Percentiles rank a stretch among this genome's conserved stretches.
phyloP scores from a whole-genome alignment of 2,888 invertebrate genomes.

The Cecidostiba fungosa region DNA sequence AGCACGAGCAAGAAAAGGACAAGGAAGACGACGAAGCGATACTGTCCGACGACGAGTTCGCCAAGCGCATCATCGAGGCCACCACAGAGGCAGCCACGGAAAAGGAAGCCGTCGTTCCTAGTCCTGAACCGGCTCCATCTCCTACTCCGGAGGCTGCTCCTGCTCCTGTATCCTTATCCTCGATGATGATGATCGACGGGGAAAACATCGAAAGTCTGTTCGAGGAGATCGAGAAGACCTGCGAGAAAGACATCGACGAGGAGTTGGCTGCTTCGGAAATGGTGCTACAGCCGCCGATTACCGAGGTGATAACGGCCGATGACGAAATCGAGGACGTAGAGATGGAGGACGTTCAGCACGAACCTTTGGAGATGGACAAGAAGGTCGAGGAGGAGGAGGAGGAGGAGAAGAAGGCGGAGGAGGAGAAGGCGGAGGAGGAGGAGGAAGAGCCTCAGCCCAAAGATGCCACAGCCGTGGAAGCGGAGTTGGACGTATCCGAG shows the following conservation, averaged over 20 bases:
- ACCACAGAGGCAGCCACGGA: not conserved
- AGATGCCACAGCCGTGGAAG: not conserved
- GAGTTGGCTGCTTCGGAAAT: slow-evolving; percentile 51
- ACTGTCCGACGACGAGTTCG: slow-evolving; percentile 14
- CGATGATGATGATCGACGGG: slow-evolving; percentile 45
- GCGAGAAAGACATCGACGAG: slow-evolving; percentile 60
- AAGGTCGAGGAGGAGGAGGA: not conserved
- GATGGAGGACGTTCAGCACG: not conserved
- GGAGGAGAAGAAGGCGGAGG: not conserved
- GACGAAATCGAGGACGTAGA: slow-evolving; percentile 1
- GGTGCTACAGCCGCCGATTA: not conserved
- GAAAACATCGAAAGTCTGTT: slow-evolving; percentile 42
- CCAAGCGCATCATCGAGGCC: not conserved
- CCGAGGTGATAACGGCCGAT: not conserved
- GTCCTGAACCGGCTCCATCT: not conserved
- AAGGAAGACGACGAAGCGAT: not conserved
- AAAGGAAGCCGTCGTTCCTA: not conserved
- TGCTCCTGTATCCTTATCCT: not conserved
- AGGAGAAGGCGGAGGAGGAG: not conserved
- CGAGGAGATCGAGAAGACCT: slow-evolving; percentile 57
- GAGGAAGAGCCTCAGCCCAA: not conserved
- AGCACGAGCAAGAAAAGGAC: not conserved
- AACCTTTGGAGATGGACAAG: not conserved
- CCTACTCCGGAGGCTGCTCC: not conserved
- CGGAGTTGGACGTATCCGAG: not conserved